Base-by-base conservation (phyloP, 1,140 invertebrate species). In the Cherax quadricarinatus region DNA sequence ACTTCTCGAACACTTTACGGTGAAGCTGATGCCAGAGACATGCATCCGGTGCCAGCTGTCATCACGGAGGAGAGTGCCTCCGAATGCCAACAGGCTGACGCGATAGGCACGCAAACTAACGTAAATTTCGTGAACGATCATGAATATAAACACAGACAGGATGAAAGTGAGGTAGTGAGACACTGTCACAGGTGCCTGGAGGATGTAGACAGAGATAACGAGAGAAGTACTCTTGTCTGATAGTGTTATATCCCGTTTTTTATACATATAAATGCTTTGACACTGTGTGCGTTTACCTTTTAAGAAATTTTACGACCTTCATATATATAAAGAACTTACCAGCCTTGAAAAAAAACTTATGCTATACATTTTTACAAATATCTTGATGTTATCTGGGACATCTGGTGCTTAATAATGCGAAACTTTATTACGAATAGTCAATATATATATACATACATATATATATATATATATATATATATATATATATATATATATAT, bases 151-250 rank as follows among this genome's bases (percentile, higher is more conserved):
- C 30, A 82, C 53, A 62, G 86, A 30, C 86, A 85, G 30, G 89
- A 86, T 10, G 89, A 91, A 10, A 21, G 62, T 7, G 48, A 89
- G 30, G 16, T 7, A 5, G 30, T 3, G 53, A 12, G 16, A 4
- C 66, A 87, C 41, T 75, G 70, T 30, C 62, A 79, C 14, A 81
- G 49, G 60, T 86, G 84, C 16, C 24, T n/a, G 73, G 51, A 24
- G 21, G 41, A 14, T 12, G 73, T 21, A 21, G 75, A 80, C 3
- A 51, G 18, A 53, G 89, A 91, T 18, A 57, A 91, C 14, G 84
- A 86, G 60, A 66, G 78, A 16, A 91, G 84, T 75, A 91, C 89
- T 30, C 83, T 91, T 1, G 89, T 91, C 12, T 91, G 89, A 91
- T 81, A 70, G 48, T n/a, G 60, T 48, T 66, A 0, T 51, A n/a